Conservation (phyloP, 2,113 vertebrate genomes). For the Amphiprion percula region DNA sequence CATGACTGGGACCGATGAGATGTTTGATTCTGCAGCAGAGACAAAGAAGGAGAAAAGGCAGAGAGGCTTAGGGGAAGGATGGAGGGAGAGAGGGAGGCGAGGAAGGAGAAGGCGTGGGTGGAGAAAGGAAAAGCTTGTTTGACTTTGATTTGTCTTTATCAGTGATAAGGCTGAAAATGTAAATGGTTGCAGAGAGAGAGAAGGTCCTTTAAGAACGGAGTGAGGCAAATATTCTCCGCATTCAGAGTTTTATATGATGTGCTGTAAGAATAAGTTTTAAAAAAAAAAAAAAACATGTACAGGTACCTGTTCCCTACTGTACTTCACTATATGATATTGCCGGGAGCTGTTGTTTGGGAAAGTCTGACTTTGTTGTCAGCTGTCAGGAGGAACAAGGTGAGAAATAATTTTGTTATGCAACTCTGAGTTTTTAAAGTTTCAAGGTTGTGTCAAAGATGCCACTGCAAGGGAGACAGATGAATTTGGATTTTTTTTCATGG, state of each 20-base stretch:
- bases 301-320: neutral
- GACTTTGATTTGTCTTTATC: conserved; percentile 52
- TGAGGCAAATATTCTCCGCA: neutral
- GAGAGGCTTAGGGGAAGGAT: neutral
- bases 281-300: neutral
- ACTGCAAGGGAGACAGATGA: neutral
- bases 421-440: conserved; percentile 21
- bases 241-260: neutral
- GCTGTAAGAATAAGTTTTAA: neutral
- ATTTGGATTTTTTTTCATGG: too few species aligned
- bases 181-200: conserved; percentile 42
- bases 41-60: conserved; percentile 19
- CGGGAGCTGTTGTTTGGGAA: conserved; percentile 20
- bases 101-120: neutral
- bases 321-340: neutral
- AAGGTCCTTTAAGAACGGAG: neutral
- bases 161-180: conserved; percentile 35
- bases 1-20: conserved; percentile 23
- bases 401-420: conserved; percentile 30
- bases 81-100: neutral
- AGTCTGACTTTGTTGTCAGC: conserved; percentile 20
- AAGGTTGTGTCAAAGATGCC: conserved; percentile 1
- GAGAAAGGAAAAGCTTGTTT: conserved; percentile 5
- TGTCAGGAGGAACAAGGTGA: conserved; percentile 27
- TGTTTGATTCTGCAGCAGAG: conserved; percentile 38